Conservation (phyloP, 2,888 invertebrate species). For the Caenorhabditis panamensis region DNA sequence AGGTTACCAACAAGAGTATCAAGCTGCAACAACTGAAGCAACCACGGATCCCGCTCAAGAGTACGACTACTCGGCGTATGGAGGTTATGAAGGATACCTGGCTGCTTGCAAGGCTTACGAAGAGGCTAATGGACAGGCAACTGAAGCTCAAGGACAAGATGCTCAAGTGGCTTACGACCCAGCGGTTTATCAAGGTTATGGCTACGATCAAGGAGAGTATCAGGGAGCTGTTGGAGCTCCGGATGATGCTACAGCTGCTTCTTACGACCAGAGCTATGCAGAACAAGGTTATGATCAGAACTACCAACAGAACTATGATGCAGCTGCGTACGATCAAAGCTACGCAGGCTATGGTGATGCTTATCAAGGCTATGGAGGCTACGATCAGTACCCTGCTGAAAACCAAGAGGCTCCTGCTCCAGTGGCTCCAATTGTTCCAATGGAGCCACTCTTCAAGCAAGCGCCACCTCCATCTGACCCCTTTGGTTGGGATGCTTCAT, state of each 20-base stretch:
- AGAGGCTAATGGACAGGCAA: slow-evolving; percentile 27
- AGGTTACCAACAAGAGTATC: no score
- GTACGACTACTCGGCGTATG: slow-evolving; percentile 66
- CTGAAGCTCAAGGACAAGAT: not conserved
- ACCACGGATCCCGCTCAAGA: slow-evolving; percentile 45
- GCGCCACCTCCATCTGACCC: slow-evolving; percentile 72
- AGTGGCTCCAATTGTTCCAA: slow-evolving; percentile 25
- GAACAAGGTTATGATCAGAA: slow-evolving; percentile 33
- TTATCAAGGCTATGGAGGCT: slow-evolving; percentile 8
- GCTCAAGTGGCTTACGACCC: not conserved
- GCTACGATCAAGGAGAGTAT: slow-evolving; percentile 45
- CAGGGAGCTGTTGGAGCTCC: slow-evolving; percentile 30
- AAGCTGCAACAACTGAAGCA: slow-evolving; percentile 40
- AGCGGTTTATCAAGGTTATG: slow-evolving; percentile 35
- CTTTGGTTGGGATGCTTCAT: slow-evolving; percentile 74
- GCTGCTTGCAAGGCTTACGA: slow-evolving; percentile 58
- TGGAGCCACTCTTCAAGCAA: slow-evolving; percentile 61
- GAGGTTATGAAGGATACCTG: slow-evolving; percentile 60
- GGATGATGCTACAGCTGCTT: slow-evolving; percentile 7
- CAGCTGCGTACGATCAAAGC: no score
- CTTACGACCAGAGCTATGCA: slow-evolving; percentile 14
- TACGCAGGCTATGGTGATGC: not conserved
- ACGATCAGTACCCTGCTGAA: slow-evolving; percentile 26
- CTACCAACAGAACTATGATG: slow-evolving; percentile 19
- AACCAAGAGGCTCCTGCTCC: slow-evolving; percentile 15